Evolutionary conservation across 1,140 invertebrate genomes (phyloP).

Genomic region (Drosophila pectinifera): DNA sequence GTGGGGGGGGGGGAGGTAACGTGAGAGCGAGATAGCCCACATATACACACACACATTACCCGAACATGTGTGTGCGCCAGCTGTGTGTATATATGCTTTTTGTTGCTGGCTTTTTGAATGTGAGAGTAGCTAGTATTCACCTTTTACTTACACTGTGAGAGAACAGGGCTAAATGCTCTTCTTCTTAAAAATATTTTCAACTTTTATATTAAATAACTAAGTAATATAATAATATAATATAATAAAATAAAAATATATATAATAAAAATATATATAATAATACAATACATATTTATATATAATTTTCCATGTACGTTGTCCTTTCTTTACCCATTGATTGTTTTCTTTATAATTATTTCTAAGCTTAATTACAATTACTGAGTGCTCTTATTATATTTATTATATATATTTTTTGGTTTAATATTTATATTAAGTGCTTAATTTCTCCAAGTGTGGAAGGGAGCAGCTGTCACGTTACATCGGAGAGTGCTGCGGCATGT

Average conservation of each 20-base stretch:
- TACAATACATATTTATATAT: too few relatives aligned
- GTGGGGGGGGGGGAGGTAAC: not conserved
- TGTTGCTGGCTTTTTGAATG: conserved; percentile 63
- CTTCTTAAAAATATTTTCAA: too few relatives aligned
- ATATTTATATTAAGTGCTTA: not conserved
- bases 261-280: too few relatives aligned
- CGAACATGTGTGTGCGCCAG: conserved; percentile 9
- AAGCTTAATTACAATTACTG: not conserved
- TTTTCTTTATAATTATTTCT: not conserved
- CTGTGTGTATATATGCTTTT: conserved; percentile 71
- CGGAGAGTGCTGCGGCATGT: conserved; percentile 5
- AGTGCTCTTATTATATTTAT: not conserved
- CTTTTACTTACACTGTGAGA: conserved; percentile 43
- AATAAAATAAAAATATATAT: too few relatives aligned
- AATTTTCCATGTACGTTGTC: too few relatives aligned
- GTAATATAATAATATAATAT: too few relatives aligned
- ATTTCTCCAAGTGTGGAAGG: not conserved
- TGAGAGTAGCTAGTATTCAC: conserved; percentile 57
- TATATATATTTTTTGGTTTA: not conserved
- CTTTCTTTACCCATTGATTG: too few relatives aligned
- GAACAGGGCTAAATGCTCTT: not conserved
- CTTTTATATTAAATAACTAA: not conserved
- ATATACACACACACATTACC: conserved; percentile 1
- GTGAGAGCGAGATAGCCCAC: conserved; percentile 2
- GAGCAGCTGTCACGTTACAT: conserved; percentile 17